These are phyloP conservation scores for Drosophila erecta DNA, from an alignment of 1,140 invertebrate genomes.

Conservation along the genomic window DNA sequence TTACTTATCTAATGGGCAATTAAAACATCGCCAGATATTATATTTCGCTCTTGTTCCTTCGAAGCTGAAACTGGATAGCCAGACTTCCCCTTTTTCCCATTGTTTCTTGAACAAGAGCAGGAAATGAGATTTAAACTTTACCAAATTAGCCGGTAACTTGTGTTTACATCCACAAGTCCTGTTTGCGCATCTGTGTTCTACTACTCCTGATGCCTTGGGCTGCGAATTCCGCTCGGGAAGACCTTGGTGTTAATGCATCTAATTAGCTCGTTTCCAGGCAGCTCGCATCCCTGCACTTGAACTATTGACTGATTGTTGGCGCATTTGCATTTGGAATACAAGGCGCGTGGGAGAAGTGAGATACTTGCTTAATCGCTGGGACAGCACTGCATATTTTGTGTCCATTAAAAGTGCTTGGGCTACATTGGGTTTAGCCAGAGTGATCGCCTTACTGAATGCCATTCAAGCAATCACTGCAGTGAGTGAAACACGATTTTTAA, in stretches of 20 bases:
- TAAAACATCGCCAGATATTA: background rate
- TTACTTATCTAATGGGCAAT: background rate
- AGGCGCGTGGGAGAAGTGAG: no score
- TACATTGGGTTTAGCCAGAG: no score
- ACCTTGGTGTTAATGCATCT: constrained; percentile 32
- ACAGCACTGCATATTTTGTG: no score
- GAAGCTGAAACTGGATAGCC: background rate
- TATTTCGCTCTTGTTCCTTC: no score
- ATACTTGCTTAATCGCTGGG: no score
- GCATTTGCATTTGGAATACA: background rate
- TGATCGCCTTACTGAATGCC: no score
- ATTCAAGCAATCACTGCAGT: background rate
- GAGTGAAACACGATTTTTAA: constrained; percentile 7
- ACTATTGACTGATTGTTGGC: background rate
- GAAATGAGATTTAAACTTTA: background rate
- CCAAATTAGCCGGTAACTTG: constrained; percentile 4
- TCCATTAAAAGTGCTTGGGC: no score
- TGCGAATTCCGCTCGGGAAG: background rate
- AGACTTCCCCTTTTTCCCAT: background rate
- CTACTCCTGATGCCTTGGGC: background rate
- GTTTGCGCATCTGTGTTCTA: background rate
- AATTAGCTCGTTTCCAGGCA: constrained; percentile 15
- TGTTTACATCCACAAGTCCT: constrained; percentile 1
- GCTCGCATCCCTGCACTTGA: constrained; percentile 1
- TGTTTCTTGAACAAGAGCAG: background rate